Evolutionary conservation across 1,140 invertebrate genomes (phyloP).

Genomic region (Drosophila insularis): DNA sequence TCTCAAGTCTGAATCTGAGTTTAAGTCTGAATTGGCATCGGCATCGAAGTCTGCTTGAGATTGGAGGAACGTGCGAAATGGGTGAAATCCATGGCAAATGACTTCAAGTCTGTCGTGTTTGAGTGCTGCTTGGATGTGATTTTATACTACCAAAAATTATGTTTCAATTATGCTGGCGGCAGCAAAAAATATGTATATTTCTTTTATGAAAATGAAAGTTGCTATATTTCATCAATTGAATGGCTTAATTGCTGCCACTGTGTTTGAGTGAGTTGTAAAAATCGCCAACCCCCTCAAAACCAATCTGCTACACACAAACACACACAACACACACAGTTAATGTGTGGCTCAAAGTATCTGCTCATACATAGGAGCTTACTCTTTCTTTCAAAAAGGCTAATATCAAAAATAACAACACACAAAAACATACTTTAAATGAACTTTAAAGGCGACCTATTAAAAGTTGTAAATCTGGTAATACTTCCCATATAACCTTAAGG

Average conservation of each 20-base stretch:
- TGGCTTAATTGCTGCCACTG: constrained; percentile 65
- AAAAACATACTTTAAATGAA: too few species aligned
- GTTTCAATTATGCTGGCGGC: constrained; percentile 76
- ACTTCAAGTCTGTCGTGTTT: constrained; percentile 56
- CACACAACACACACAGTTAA: not conserved
- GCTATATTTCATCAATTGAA: constrained; percentile 66
- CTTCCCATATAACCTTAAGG: too few species aligned
- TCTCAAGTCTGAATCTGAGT: not conserved
- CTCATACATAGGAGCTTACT: too few species aligned
- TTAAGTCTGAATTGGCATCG: not conserved
- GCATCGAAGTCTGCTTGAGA: not conserved
- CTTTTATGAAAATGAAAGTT: constrained; percentile 70
- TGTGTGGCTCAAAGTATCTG: too few species aligned
- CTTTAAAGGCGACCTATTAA: too few species aligned
- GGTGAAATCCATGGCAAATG: constrained; percentile 56
- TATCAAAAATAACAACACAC: too few species aligned
- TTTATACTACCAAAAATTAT: constrained; percentile 76
- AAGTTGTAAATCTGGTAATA: too few species aligned
- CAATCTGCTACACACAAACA: not conserved
- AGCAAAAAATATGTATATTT: constrained; percentile 3
- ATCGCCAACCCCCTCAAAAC: not conserved
- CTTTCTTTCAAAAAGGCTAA: too few species aligned
- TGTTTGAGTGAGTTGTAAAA: constrained; percentile 27
- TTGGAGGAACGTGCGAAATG: constrained; percentile 68
- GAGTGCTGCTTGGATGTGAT: constrained; percentile 56